Conservation (phyloP, 1,140 invertebrate genomes). For the Drosophila murphyi region DNA sequence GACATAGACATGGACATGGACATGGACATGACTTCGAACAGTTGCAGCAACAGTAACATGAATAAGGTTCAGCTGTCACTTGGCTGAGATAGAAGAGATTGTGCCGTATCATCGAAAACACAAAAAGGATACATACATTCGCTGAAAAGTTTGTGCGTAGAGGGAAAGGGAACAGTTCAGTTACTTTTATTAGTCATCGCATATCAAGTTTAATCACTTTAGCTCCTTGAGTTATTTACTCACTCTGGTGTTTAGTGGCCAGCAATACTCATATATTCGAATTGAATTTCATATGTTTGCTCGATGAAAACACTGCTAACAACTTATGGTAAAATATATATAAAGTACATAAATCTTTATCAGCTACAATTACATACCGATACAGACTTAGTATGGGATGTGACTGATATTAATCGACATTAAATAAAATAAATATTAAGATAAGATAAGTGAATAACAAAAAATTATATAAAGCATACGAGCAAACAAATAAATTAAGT, state of each 20-base stretch:
- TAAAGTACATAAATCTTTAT: too few species aligned
- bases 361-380: too few species aligned
- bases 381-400: too few species aligned
- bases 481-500: too few species aligned
- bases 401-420: too few species aligned
- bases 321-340: neutral
- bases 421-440: too few species aligned
- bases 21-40: slow-evolving; percentile 17
- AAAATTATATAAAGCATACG: too few species aligned
- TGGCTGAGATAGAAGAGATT: neutral
- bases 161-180: neutral
- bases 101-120: slow-evolving; percentile 12
- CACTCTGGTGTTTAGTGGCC: neutral
- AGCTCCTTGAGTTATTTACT: slow-evolving; percentile 10
- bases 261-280: neutral
- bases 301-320: neutral
- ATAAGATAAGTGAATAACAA: too few species aligned
- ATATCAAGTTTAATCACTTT: slow-evolving; percentile 35
- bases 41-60: slow-evolving; percentile 17
- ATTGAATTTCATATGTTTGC: slow-evolving; percentile 6
- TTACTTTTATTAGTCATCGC: slow-evolving; percentile 15
- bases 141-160: neutral
- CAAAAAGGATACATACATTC: slow-evolving; percentile 1
- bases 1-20: neutral
- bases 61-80: slow-evolving; percentile 10